Conservation (phyloP, 2,888 invertebrate species). For the Brachynemurus nebulosus region DNA sequence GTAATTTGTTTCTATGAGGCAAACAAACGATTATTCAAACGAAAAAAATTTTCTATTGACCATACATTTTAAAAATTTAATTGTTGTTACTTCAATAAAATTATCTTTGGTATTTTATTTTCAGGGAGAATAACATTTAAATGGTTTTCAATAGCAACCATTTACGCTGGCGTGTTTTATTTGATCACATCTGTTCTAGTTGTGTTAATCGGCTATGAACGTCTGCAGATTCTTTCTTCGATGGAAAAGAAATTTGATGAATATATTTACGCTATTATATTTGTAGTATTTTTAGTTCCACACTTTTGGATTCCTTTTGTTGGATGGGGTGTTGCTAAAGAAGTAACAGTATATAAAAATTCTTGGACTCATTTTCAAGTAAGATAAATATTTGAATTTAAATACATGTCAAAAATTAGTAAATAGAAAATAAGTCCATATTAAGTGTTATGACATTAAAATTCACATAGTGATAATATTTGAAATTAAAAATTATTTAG, state of each 20-base stretch:
- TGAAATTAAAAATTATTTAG: too few species aligned
- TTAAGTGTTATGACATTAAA: too few species aligned
- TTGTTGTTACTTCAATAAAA: neutral
- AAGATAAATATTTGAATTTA: neutral
- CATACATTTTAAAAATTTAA: neutral
- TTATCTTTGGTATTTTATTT: slow-evolving; percentile 4
- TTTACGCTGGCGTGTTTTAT: slow-evolving; percentile 51
- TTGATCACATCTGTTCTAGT: slow-evolving; percentile 41
- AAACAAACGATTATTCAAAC: too few species aligned
- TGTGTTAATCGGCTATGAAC: slow-evolving; percentile 44
- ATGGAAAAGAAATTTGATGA: slow-evolving; percentile 49
- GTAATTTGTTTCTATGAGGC: too few species aligned
- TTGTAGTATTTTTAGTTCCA: slow-evolving; percentile 49
- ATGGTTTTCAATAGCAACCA: slow-evolving; percentile 47
- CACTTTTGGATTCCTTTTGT: slow-evolving; percentile 58
- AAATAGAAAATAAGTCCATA: too few species aligned
- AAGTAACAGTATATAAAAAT: slow-evolving; percentile 55
- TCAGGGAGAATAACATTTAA: slow-evolving; percentile 45
- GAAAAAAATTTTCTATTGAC: too few species aligned
- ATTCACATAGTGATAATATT: too few species aligned
- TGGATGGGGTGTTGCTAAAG: slow-evolving; percentile 53
- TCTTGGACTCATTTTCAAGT: slow-evolving; percentile 55
- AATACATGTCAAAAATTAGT: too few species aligned
- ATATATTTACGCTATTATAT: slow-evolving; percentile 53
- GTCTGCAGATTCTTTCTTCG: slow-evolving; percentile 43